Evolutionary conservation across 1,140 invertebrate genomes (phyloP).

Genomic region (Euglossa dilemma): DNA sequence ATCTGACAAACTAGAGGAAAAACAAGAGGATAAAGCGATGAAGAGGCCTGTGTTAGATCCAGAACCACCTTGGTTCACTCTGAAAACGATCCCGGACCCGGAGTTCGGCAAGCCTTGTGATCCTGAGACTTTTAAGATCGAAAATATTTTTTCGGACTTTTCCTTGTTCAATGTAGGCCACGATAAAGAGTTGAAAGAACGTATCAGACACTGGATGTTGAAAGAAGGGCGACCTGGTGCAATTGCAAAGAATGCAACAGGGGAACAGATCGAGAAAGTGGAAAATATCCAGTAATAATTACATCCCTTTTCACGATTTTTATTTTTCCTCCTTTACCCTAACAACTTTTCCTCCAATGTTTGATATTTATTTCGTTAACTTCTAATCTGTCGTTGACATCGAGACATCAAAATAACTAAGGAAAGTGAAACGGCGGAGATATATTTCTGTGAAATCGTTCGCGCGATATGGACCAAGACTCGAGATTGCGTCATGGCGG

Average conservation of each 20-base stretch:
- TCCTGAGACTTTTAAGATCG: background rate
- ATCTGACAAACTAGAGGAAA: background rate
- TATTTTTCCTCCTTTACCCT: background rate
- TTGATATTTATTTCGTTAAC: too few relatives aligned
- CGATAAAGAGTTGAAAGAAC: background rate
- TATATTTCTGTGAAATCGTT: background rate
- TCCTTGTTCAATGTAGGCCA: background rate
- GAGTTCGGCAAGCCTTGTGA: background rate
- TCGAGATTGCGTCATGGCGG: constrained; percentile 4
- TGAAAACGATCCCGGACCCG: background rate
- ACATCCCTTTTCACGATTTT: background rate
- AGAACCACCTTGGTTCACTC: too few relatives aligned
- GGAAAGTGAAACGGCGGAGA: too few relatives aligned
- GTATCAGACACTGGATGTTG: background rate
- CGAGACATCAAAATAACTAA: too few relatives aligned
- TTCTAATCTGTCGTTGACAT: too few relatives aligned
- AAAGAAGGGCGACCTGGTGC: background rate
- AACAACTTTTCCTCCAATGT: background rate
- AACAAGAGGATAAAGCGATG: background rate
- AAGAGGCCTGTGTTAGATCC: background rate
- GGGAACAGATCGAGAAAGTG: background rate
- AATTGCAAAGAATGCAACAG: background rate
- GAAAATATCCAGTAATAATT: background rate
- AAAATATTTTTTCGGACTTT: constrained; percentile 24
- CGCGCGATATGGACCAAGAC: background rate